Conservation (phyloP, 2,888 invertebrate species). For the Drosophila mimetica region DNA sequence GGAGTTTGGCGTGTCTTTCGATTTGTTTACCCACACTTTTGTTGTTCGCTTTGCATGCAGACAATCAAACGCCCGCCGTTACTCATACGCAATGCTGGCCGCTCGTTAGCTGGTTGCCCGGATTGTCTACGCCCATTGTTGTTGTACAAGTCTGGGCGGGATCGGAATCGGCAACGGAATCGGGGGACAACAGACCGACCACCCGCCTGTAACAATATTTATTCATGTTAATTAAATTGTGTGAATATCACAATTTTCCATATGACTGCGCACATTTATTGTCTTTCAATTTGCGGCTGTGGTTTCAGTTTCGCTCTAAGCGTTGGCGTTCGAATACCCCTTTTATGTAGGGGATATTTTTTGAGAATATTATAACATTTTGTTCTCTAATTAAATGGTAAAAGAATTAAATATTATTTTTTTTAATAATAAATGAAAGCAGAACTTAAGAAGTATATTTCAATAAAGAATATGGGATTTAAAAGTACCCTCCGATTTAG, state of each 20-base stretch:
- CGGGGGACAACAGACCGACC: constrained; percentile 18
- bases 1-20: constrained; percentile 51
- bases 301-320: constrained; percentile 37
- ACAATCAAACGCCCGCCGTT: constrained; percentile 70
- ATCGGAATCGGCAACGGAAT: neutral
- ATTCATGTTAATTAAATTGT: constrained; percentile 84
- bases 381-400: neutral
- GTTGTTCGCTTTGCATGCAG: constrained; percentile 61
- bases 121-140: constrained; percentile 29
- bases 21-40: constrained; percentile 74
- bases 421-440: too few species aligned
- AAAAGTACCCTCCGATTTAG: too few species aligned
- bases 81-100: constrained; percentile 76
- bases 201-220: constrained; percentile 82
- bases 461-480: too few species aligned
- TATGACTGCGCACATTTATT: constrained; percentile 82
- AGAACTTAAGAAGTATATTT: too few species aligned
- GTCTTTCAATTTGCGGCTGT: constrained; percentile 81
- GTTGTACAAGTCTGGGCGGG: constrained; percentile 29
- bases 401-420: too few species aligned
- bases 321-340: constrained; percentile 29
- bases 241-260: constrained; percentile 84
- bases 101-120: constrained; percentile 69
- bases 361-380: too few species aligned
- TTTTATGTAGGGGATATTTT: neutral